Base-by-base conservation (phyloP, 2,888 invertebrate genomes). In the Troides oblongomaculatus region DNA sequence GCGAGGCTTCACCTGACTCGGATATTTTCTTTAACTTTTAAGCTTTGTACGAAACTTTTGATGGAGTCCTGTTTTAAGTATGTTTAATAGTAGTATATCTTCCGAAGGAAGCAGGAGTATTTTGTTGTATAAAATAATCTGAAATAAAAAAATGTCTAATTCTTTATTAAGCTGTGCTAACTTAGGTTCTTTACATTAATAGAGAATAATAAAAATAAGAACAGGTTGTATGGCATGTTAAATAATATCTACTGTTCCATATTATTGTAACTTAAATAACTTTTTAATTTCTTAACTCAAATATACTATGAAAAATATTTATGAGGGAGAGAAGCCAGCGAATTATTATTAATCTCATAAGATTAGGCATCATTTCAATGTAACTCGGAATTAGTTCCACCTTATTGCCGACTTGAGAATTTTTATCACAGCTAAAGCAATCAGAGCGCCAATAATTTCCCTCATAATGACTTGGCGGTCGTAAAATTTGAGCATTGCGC, bases 401-500 rank as follows among this genome's bases (percentile, higher is more conserved):
- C 91, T 91, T 91, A 92, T 92, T 90, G 91, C 91, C 87, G 87
- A 84, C 88, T 91, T 84, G 87, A 92, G 92, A 91, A 92, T 92
- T 92, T 92, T 92, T 92, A 92, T 92, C 91, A 92, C 92, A 84
- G 89, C 84, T 84, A 86, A 89, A 89, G 92, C 91, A 92, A 92
- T 92, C 92, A 92, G 90, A 90, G 90, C 88, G 89, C 92, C 92
- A 90, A 92, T 92, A 92, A 92, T 92, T 92, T 91, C 92, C 89
- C 88, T 92, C 91, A 91, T 92, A 92, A 92, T 92, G 92, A 92
- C 91, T 87, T 79, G 81, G 84, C 78, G 90, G 86, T 90, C 92
- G 88, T 92, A 92, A 92, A 92, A 92, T 92, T 92, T 92, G 90
- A 92, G 91, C 92, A 90, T 90, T 91, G 92, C 90, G 91, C 91